These are phyloP conservation scores for Gerris lacustris DNA, from an alignment of 2,888 invertebrate genomes.

Conservation along the genomic window DNA sequence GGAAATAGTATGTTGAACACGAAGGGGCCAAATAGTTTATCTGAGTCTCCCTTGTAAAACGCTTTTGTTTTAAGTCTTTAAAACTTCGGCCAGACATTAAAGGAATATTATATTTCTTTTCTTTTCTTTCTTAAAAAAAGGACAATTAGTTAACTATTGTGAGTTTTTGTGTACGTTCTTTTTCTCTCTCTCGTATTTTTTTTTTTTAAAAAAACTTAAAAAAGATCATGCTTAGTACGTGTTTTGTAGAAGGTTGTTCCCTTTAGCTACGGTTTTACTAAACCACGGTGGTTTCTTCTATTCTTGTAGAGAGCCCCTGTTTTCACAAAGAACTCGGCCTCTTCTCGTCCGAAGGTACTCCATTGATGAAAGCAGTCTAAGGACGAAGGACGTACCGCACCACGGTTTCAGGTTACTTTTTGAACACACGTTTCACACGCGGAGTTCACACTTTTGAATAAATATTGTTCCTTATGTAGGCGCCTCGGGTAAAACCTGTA, in stretches of 20 bases:
- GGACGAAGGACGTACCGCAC: too few species aligned
- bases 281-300: neutral
- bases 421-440: neutral
- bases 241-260: neutral
- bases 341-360: too few species aligned
- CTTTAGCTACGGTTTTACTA: neutral
- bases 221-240: neutral
- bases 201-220: too few species aligned
- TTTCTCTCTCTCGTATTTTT: neutral
- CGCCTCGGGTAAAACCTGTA: neutral
- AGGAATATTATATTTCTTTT: neutral
- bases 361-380: too few species aligned
- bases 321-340: too few species aligned
- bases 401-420: too few species aligned
- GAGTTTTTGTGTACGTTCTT: neutral
- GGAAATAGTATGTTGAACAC: too few species aligned
- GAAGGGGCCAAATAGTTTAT: too few species aligned
- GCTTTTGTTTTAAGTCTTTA: too few species aligned
- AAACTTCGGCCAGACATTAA: neutral
- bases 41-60: too few species aligned
- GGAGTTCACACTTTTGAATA: conserved; percentile 1
- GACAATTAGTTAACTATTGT: neutral
- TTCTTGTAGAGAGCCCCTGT: too few species aligned
- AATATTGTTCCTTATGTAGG: neutral
- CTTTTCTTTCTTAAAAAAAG: neutral